Evolutionary conservation across 2,797 vertebrate species (phyloP), one percentile per base, ranked within the genome.

Genomic region (Sylvia borin): DNA sequence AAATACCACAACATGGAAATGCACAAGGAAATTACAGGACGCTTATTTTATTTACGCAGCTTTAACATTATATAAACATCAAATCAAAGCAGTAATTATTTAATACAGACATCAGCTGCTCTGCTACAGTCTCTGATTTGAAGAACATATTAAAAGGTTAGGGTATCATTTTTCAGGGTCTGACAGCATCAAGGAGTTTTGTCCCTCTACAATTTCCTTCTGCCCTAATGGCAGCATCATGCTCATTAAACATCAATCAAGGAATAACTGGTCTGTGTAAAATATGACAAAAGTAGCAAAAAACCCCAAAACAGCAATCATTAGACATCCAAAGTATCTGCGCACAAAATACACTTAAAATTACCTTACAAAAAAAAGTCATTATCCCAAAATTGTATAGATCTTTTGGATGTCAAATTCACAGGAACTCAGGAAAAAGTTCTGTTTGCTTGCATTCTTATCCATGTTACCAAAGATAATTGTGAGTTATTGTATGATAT

Each of bases 81-180:
- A 91, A 91, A 95, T 94, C 90, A 96, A 94, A 68, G 25, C 51
- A 78, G 73, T n/a, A 92, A 92, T 93, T 93, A 93, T 76, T 94
- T 92, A 93, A 93, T 92, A 91, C 22, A 90, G 83, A 45, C 45
- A 86, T 60, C 77, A 90, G 29, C 76, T 84, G 25, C 74, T 92
- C 86, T 71, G 57, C 53, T 47, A 57, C 26, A 57, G 17, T 21
- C 32, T 90, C 51, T 83, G 86, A 92, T 81, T 61, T 86, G 50
- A 91, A 72, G 58, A 75, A 68, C 32, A 40, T 31, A 70, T 53
- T 53, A 50, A 82, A n/a, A 84, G 86, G 58, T 74, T 68, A 27
- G 7, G 60, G 19, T 25, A 43, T 67, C 27, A 73, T 61, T 78
- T 90, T 42, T 61, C 74, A 73, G 34, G 53, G 53, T 18, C 45